Base-by-base conservation (phyloP, 2,113 vertebrate genomes). In the Pteruthius melanotis region DNA sequence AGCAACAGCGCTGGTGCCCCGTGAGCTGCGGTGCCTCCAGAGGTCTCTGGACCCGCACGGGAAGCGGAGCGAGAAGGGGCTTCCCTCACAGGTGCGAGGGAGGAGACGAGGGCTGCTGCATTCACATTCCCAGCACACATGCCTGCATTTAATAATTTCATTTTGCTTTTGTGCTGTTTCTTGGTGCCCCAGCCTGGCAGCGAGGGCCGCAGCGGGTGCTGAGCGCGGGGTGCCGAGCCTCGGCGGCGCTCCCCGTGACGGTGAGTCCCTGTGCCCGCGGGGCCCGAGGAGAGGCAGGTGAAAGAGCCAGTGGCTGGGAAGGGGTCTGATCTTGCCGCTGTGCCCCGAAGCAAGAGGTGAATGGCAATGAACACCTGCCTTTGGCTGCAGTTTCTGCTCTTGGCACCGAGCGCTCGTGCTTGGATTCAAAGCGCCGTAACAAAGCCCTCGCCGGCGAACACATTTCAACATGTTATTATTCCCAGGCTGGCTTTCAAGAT, bases 391-490 rank as follows among this genome's bases (percentile, higher is more conserved):
- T 89, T 92, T 88, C 90, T 75, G 68, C 6, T 93, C 93, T 92
- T 96, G 95, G 95, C 96, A 97, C 76, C 4, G 26, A 78, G 64
- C 0, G 3, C 72, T 70, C 0, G 3, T 21, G 68, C 92, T 92
- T 56, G 90, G 93, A 95, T 96, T 96, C 90, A 81, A 94, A 96
- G 92, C 12, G 4, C 2, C 13, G 92, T 97, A 96, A 97, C 95
- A 96, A 96, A 96, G 93, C 90, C 93, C 82, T 95, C 14, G 90
- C 96, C 79, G 88, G 92, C 7, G 12, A 96, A 94, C 95, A 90
- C 90, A 93, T 96, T 96, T 97, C 96, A 96, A 96, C 95, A 96
- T 90, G 93, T 96, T 96, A 88, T 95, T 96, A 93, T 95, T 96
- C 96, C 93, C 95, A 94, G 86, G 93, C 93, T 0, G 49, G 83